Evolutionary conservation across 1,140 invertebrate genomes (phyloP).

Genomic region (Potamilus streckersoni): DNA sequence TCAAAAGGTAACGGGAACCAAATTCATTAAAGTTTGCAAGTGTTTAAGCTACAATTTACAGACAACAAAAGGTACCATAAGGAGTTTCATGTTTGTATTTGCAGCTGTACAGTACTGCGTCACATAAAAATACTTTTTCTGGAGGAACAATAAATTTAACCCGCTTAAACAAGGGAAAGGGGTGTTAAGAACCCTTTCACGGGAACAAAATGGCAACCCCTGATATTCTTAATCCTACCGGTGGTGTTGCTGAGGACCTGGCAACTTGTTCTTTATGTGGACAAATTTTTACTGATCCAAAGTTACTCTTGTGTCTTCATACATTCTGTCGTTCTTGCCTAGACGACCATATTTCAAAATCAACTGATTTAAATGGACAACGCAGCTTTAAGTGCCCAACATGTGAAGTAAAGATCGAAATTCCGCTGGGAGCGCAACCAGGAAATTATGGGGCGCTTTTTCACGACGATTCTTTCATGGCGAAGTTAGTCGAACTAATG

Average conservation of each 20-base stretch:
- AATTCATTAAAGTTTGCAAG: too few relatives aligned
- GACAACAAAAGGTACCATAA: too few relatives aligned
- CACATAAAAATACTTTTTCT: too few relatives aligned
- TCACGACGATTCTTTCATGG: slow-evolving; percentile 45
- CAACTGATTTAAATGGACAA: slow-evolving; percentile 30
- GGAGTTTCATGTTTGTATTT: too few relatives aligned
- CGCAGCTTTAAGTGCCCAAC: slow-evolving; percentile 53
- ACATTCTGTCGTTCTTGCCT: slow-evolving; percentile 61
- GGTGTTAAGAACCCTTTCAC: too few relatives aligned
- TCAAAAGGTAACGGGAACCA: too few relatives aligned
- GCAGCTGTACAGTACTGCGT: too few relatives aligned
- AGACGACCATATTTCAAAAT: slow-evolving; percentile 39
- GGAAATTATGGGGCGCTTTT: slow-evolving; percentile 36
- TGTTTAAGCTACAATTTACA: too few relatives aligned
- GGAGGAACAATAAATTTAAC: too few relatives aligned
- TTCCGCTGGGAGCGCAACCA: slow-evolving; percentile 28
- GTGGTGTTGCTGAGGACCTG: slow-evolving; percentile 25
- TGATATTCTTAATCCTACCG: slow-evolving; percentile 21
- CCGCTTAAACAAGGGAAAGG: too few relatives aligned
- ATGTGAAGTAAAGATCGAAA: slow-evolving; percentile 47
- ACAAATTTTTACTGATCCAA: slow-evolving; percentile 41
- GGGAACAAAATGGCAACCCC: slow-evolving; percentile 21
- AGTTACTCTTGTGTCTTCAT: slow-evolving; percentile 64
- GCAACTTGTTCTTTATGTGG: slow-evolving; percentile 33
- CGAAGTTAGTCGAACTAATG: slow-evolving; percentile 42